Base-by-base conservation (phyloP, 2,113 vertebrate genomes). In the Ammospiza caudacuta region DNA sequence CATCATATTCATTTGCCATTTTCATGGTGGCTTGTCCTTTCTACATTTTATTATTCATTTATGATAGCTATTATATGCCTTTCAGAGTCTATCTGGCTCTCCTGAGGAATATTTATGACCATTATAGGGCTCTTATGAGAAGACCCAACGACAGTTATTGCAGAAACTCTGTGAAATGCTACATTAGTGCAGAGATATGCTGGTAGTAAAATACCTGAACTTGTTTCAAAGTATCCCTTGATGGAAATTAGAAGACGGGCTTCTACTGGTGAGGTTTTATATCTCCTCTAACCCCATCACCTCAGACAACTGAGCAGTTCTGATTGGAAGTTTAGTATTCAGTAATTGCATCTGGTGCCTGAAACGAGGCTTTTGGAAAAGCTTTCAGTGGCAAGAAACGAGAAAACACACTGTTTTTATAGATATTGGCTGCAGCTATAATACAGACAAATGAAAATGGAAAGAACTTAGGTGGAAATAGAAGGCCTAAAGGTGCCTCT, bases 31-130 rank as follows among this genome's bases (percentile, higher is more conserved):
- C 96, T 98, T 98, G 97, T 98, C 98, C 96, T 97, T 98, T 98
- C 96, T 97, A 94, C 95, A 95, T 98, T 98, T 98, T 98, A 98
- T 98, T 98, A 98, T 98, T 98, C 98, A 98, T 98, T 98, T 98
- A 98, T 98, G 97, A 97, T 97, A 96, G 98, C 97, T 97, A 98
- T 98, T 98, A 98, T 95, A 97, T 95, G 95, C 90, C 96, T 98
- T 97, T 98, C 97, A 96, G 96, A 97, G 95, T 96, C 96, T 98
- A 95, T 98, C 96, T 98, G 94, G 92, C 97, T 98, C 98, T 98
- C 98, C 90, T 95, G 98, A 98, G 98, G 93, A 97, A 97, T 98
- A 98, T 98, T 98, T 98, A 98, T 96, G 91, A 90, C 97, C 95
- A 97, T 98, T 98, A 98, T 87, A 98, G 95, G 92, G 97, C 97